Conservation (phyloP, 2,888 invertebrate species). For the Formica aserva region DNA sequence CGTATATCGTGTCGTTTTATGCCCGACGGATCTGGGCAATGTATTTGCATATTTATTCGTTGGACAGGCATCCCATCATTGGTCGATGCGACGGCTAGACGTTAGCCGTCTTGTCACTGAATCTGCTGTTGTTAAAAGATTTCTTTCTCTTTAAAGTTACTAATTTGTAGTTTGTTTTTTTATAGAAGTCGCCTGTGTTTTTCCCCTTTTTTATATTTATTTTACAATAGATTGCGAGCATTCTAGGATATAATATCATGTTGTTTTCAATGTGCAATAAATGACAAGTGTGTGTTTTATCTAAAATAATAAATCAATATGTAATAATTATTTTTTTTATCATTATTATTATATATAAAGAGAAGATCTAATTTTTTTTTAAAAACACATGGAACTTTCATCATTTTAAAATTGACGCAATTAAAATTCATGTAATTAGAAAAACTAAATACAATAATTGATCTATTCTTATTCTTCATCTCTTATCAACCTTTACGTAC, state of each 20-base stretch:
- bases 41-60: slow-evolving; percentile 84
- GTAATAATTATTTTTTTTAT: not conserved
- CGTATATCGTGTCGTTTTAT: slow-evolving; percentile 85
- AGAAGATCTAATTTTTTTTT: not conserved
- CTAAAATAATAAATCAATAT: not conserved
- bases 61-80: slow-evolving; percentile 64
- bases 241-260: not conserved
- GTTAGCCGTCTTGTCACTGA: slow-evolving; percentile 58
- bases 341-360: not conserved
- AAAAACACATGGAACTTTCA: not conserved
- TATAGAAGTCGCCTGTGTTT: not conserved
- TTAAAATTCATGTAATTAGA: not conserved
- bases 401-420: not conserved
- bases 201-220: not conserved
- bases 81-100: slow-evolving; percentile 79
- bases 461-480: not conserved
- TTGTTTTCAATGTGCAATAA: not conserved
- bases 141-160: slow-evolving; percentile 64
- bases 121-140: slow-evolving; percentile 60
- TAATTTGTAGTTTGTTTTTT: slow-evolving; percentile 65
- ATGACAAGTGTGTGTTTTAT: not conserved
- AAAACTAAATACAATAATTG: not conserved
- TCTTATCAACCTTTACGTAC: not conserved
- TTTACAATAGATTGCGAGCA: not conserved
- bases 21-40: slow-evolving; percentile 76